These are phyloP conservation scores for Zoanthus gigantus DNA, from an alignment of 92 coral and sea anemone species.

Conservation along the genomic window DNA sequence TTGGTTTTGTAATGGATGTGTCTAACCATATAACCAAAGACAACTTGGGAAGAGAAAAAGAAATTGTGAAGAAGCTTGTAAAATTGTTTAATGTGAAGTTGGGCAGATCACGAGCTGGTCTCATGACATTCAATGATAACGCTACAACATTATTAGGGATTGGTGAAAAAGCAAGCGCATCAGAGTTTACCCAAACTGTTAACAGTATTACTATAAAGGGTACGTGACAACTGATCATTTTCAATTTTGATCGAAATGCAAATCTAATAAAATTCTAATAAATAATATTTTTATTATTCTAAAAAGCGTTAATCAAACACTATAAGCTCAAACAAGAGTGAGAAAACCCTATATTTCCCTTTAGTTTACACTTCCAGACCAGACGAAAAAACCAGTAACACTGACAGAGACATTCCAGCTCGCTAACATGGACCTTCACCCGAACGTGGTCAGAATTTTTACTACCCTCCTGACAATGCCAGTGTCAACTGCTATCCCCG, in stretches of 20 bases:
- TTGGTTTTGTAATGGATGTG: conserved; percentile 29
- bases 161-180: conserved; percentile 2
- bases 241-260: neutral
- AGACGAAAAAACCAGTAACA: too few species aligned
- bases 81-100: neutral
- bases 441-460: too few species aligned
- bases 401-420: too few species aligned
- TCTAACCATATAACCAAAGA: neutral
- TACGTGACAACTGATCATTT: neutral
- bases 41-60: neutral
- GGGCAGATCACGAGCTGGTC: conserved; percentile 4
- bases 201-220: neutral
- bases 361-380: too few species aligned
- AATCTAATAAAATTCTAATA: too few species aligned
- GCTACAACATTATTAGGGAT: neutral
- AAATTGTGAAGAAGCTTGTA: neutral
- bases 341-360: too few species aligned
- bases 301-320: too few species aligned
- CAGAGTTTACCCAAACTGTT: neutral
- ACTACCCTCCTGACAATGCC: too few species aligned
- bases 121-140: neutral
- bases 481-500: too few species aligned
- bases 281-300: too few species aligned
- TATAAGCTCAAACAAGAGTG: too few species aligned
- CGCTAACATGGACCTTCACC: too few species aligned